These are phyloP conservation scores for Microctonus hyperodae DNA, from an alignment of 2,888 invertebrate species.

Conservation along the genomic window DNA sequence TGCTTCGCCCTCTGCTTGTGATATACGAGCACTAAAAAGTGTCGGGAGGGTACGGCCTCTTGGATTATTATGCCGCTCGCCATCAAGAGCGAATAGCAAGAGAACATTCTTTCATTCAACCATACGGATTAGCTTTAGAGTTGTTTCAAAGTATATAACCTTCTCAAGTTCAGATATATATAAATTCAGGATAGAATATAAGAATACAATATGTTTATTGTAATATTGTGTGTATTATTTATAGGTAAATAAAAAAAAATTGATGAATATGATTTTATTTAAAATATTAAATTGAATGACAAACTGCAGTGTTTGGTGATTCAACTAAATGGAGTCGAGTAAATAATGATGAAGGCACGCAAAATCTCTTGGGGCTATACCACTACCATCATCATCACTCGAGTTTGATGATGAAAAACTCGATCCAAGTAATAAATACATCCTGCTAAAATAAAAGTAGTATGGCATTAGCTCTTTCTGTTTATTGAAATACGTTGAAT, in stretches of 20 bases:
- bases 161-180: background rate
- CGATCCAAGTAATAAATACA: conserved; percentile 50
- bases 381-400: background rate
- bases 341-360: conserved; percentile 8
- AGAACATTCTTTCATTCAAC: conserved; percentile 17
- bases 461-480: conserved; percentile 22
- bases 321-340: background rate
- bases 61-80: conserved; percentile 33
- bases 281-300: background rate
- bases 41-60: conserved; percentile 42
- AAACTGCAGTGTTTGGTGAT: background rate
- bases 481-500: conserved; percentile 55
- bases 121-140: conserved; percentile 27
- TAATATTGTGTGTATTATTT: background rate
- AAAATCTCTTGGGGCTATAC: conserved; percentile 15
- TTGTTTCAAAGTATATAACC: conserved; percentile 26
- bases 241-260: background rate
- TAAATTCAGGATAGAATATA: no score
- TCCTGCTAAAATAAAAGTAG: conserved; percentile 36
- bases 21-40: conserved; percentile 53
- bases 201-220: no score
- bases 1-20: conserved; percentile 34
- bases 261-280: no score
- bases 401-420: conserved; percentile 41
- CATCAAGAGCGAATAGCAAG: conserved; percentile 22